Evolutionary conservation across 1,140 invertebrate genomes (phyloP).

Genomic region (Sycophaga agraensis): DNA sequence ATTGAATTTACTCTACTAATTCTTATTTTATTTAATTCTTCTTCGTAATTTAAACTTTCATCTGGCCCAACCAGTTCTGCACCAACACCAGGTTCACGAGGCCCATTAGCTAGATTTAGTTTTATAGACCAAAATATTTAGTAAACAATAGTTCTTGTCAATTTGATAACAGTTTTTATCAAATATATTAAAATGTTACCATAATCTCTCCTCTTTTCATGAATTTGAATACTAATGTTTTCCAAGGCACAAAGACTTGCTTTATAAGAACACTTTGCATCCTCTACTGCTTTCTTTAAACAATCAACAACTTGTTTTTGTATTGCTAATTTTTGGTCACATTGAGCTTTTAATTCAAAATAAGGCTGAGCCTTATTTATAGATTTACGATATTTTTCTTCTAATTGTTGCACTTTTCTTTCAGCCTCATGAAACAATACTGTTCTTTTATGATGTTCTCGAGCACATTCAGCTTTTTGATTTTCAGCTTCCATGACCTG

Average conservation of each 20-base stretch:
- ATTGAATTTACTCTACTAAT: slow-evolving; percentile 42
- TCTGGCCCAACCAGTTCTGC: slow-evolving; percentile 70
- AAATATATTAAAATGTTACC: slow-evolving; percentile 36
- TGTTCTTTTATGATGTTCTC: slow-evolving; percentile 81
- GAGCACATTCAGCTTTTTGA: slow-evolving; percentile 81
- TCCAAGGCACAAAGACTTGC: slow-evolving; percentile 84
- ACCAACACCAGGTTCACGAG: slow-evolving; percentile 86
- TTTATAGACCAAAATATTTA: slow-evolving; percentile 25
- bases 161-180: neutral
- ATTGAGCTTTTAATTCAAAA: slow-evolving; percentile 86
- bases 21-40: slow-evolving; percentile 42
- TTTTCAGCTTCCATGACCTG: slow-evolving; percentile 94
- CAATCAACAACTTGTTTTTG: slow-evolving; percentile 82
- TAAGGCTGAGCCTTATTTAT: slow-evolving; percentile 87
- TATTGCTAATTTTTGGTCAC: slow-evolving; percentile 82
- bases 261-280: slow-evolving; percentile 80
- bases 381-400: slow-evolving; percentile 74
- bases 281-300: slow-evolving; percentile 75
- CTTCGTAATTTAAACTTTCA: slow-evolving; percentile 45
- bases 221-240: slow-evolving; percentile 91
- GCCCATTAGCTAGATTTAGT: slow-evolving; percentile 61
- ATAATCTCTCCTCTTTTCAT: slow-evolving; percentile 66
- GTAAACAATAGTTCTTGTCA: neutral
- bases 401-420: slow-evolving; percentile 72
- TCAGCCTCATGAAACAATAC: slow-evolving; percentile 75